Base-by-base conservation (phyloP, 35 echinoderm and acorn worm genomes). In the Heliocidaris tuberculata region DNA sequence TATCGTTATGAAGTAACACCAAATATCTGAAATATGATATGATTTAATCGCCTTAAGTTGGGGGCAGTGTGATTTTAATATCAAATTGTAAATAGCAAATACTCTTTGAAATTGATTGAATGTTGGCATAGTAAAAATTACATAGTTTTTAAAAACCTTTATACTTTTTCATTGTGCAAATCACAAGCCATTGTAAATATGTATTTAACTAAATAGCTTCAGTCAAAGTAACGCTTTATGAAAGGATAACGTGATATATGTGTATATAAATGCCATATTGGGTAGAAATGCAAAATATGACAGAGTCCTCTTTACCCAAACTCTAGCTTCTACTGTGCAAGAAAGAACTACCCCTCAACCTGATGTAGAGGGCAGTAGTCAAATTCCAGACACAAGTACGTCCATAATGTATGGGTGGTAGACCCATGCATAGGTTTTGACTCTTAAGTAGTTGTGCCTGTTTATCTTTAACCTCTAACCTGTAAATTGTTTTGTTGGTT, bases 311-410 rank as follows among this genome's bases (percentile, higher is more conserved):
- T 78, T 78, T 78, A 78, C 65, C 65, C 21, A 78, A 89, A 47
- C 47, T 48, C 31, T 89, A 89, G 87, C 87, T 47, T 30, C 87
- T 48, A 42, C 17, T 15, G 87, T 89, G 47, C 87, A 32, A 89
- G 87, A 89, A 48, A 89, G 87, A 89, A 47, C 50, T 93, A n/a
- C 30, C 91, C 50, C 91, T 59, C 47, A 32, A 31, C 49, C 50
- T 21, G 7, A 47, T 48, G 48, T 30, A n/a, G 91, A 93, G 91
- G 91, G 91, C 48, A 59, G 50, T n/a, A 59, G 31, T 93, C 31
- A 52, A 30, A 93, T 48, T 48, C 50, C 91, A 52, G 91, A 93
- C 47, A 30, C 48, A 93, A 93, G 91, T 93, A 93, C 30, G 91
- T 93, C 2, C 29, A 89, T 32, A 24, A 89, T 31, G 30, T 70